phyloP scores from a whole-genome alignment of 1,140 invertebrate species.

The Trinorchestia longiramus region DNA sequence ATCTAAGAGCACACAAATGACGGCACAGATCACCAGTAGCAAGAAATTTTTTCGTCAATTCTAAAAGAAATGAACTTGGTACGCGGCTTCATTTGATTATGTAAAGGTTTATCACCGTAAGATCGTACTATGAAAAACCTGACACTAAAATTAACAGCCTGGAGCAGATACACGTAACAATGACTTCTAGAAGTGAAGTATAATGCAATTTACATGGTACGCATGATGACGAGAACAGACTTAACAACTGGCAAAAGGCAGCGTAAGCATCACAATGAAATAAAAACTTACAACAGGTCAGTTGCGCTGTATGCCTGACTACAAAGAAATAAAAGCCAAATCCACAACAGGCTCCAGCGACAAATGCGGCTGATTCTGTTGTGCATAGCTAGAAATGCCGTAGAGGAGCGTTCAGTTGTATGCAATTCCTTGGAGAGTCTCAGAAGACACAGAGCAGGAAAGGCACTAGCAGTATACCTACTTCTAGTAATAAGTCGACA shows the following conservation, averaged over 20 bases:
- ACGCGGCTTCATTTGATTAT: neutral
- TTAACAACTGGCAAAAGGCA: neutral
- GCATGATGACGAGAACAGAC: neutral
- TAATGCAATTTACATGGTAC: neutral
- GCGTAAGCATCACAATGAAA: neutral
- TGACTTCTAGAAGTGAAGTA: neutral
- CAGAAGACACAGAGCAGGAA: neutral
- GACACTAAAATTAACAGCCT: neutral
- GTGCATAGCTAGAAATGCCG: neutral
- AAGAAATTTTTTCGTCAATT: neutral
- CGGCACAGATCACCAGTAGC: constrained; percentile 16
- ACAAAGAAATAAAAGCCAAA: neutral
- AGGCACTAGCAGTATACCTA: neutral
- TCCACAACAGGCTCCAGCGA: neutral
- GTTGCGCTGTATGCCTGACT: too few relatives aligned
- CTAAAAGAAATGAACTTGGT: neutral
- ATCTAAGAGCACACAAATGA: constrained; percentile 26
- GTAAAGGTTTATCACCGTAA: neutral
- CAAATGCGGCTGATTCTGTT: neutral
- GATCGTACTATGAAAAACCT: neutral
- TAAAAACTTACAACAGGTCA: neutral
- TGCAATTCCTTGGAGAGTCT: neutral
- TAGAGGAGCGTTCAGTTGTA: neutral
- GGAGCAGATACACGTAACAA: neutral
- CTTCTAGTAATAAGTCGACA: too few relatives aligned